Evolutionary conservation across 1,140 invertebrate species (phyloP), one percentile per base, ranked within the genome.

Genomic region (Dinothrombium tinctorium): DNA sequence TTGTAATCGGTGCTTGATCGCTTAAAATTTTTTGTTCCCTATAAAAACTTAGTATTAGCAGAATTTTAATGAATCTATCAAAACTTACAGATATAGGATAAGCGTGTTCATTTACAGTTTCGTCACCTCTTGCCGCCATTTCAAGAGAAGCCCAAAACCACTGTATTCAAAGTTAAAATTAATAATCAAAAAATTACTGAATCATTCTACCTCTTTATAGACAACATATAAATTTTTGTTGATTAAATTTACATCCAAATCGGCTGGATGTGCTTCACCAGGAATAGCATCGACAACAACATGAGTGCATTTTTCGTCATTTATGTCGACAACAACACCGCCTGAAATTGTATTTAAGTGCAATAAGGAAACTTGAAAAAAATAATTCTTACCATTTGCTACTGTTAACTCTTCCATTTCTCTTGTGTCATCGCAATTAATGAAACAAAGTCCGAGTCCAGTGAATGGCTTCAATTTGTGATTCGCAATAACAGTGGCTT

Each of bases 101-200:
- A 12, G 26, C 26, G 24, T 40, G 31, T 32, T 40, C 62, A 60
- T 86, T 89, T 44, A 83, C 72, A 50, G 72, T 73, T 57, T 94
- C 87, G 53, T 79, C 72, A 31, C 81, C 78, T 56, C 82, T 81
- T 47, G 75, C 77, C 51, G 86, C 78, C 63, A 92, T 89, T 60
- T 95, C 86, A 38, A 96, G 79, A 29, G 83, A 84, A 0, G 73
- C 76, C 86, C 87, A 94, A 61, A 96, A 95, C 89, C 89, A 95
- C 22, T 26, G 21, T 9, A 39, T 6, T 23, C 21, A 33, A 23
- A 28, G 15, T 32, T 14, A 28, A 19, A 17, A 36, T n/a, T 26
- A 7, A 39, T n/a, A 33, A 1, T 42, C 8, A 3, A 40, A 2
- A 21, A 15, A 21, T 14, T 15, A 26, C 39, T 15, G 12, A 23